Percentiles rank a stretch among this genome's conserved stretches.
Conservation (phyloP, 2,797 vertebrate species). For the Tokudaia tokunoshimensis region DNA sequence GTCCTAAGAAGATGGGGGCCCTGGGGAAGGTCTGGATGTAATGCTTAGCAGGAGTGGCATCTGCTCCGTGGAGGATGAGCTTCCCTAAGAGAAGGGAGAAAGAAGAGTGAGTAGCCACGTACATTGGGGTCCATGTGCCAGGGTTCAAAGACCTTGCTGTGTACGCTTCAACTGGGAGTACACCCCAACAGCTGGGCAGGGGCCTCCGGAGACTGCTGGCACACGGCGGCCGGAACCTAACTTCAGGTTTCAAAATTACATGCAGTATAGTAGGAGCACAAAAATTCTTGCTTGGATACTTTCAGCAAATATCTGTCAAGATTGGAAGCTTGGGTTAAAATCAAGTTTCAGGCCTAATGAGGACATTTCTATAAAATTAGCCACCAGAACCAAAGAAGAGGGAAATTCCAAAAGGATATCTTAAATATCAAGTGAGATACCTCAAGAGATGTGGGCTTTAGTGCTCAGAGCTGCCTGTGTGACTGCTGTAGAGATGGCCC, state of each 20-base stretch:
- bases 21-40: background rate
- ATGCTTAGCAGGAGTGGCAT: background rate
- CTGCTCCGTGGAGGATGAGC: background rate
- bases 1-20: background rate
- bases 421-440: constrained; percentile 26
- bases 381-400: background rate
- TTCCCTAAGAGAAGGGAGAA: background rate
- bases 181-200: background rate
- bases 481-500: background rate
- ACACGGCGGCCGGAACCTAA: background rate
- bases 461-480: background rate
- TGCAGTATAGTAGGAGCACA: background rate
- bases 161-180: background rate
- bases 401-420: constrained; percentile 8
- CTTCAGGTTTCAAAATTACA: background rate
- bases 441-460: background rate
- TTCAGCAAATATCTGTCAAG: constrained; percentile 26
- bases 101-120: background rate
- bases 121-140: fast-evolving
- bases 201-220: background rate
- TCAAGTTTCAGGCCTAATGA: constrained; percentile 1
- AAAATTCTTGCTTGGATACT: background rate
- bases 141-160: background rate
- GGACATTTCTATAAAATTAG: constrained; percentile 50
- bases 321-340: constrained; percentile 34